Conservation (phyloP, 1,140 invertebrate species). For the Aricia agestis region DNA sequence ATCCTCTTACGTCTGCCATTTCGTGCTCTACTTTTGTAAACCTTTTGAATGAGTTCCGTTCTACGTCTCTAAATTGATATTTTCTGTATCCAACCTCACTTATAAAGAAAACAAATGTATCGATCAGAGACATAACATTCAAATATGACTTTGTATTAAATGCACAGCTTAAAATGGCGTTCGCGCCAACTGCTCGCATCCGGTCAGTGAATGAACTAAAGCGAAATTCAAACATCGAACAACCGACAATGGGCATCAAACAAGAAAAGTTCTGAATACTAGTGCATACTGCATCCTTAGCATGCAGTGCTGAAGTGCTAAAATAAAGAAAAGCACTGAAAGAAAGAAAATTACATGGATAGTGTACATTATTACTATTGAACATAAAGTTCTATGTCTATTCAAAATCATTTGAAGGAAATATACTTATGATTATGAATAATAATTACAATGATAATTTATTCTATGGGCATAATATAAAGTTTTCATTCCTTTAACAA, state of each 20-base stretch:
- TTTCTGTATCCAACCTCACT: neutral
- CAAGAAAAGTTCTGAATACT: neutral
- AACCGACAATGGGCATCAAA: neutral
- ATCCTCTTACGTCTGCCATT: too few species aligned
- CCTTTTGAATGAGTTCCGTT: too few species aligned
- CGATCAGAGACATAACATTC: conserved; percentile 28
- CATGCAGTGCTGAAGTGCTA: neutral
- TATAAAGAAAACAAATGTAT: neutral
- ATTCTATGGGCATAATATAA: too few species aligned
- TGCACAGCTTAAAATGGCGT: conserved; percentile 53
- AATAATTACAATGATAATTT: too few species aligned
- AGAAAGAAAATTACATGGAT: neutral
- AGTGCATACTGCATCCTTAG: neutral
- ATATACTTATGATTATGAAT: too few species aligned
- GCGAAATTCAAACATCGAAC: conserved; percentile 37
- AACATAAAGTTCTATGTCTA: too few species aligned
- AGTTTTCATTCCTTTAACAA: too few species aligned
- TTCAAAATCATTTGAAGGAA: too few species aligned
- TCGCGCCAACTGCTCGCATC: conserved; percentile 41
- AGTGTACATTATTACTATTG: too few species aligned
- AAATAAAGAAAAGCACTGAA: neutral
- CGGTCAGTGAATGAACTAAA: conserved; percentile 43
- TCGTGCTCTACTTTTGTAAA: too few species aligned
- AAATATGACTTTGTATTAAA: conserved; percentile 47
- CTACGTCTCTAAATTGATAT: too few species aligned